phyloP scores from a whole-genome alignment of 1,140 invertebrate species.

The Aphis craccivora region DNA sequence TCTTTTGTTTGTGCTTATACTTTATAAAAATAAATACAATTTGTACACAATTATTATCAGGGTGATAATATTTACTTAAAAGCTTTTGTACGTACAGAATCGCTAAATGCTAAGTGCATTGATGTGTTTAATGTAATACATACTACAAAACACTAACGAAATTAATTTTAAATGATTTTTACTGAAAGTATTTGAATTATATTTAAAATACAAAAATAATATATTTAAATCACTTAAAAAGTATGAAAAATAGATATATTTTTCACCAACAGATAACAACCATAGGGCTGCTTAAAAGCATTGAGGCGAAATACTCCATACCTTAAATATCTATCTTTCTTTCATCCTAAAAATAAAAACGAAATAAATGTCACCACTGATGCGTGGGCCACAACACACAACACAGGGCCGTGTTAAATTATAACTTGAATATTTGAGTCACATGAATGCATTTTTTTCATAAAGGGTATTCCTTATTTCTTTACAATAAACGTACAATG shows the following conservation, averaged over 20 bases:
- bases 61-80: background rate
- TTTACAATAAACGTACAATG: too few relatives aligned
- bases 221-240: background rate
- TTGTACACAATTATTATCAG: background rate
- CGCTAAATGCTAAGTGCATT: background rate
- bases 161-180: background rate
- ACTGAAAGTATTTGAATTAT: background rate
- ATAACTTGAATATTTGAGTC: background rate
- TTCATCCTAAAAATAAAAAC: background rate
- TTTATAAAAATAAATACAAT: background rate
- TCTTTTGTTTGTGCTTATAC: background rate
- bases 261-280: too few relatives aligned
- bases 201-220: background rate
- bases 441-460: background rate
- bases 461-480: background rate
- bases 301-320: too few relatives aligned
- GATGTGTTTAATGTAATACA: background rate
- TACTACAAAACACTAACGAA: background rate
- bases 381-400: too few relatives aligned
- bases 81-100: background rate
- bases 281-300: too few relatives aligned
- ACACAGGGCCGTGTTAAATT: background rate
- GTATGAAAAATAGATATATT: background rate
- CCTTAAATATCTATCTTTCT: background rate
- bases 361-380: background rate